Evolutionary conservation across 2,113 vertebrate genomes (phyloP).

Genomic region (Potamarius usumacintae): DNA sequence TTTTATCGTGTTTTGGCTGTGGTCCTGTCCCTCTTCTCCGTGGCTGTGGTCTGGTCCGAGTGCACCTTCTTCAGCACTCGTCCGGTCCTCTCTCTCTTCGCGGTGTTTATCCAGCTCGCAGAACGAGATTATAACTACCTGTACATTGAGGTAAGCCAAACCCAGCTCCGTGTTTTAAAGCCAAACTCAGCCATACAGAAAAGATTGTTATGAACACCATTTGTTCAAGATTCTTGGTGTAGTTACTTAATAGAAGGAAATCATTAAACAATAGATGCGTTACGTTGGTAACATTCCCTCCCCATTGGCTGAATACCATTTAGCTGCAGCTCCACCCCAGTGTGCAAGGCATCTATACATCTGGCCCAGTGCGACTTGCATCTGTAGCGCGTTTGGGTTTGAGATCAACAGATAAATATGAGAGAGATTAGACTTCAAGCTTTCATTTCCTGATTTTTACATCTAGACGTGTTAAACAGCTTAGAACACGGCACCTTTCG

Average conservation of each 20-base stretch:
- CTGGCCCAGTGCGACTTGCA: background rate
- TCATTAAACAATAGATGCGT: background rate
- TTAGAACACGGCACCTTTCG: background rate
- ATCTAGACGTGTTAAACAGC: background rate
- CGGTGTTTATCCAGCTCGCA: constrained; percentile 94
- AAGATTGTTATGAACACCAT: background rate
- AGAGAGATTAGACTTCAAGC: background rate
- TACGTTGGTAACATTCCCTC: background rate
- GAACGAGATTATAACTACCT: constrained; percentile 95
- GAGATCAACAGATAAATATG: background rate
- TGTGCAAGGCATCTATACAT: background rate
- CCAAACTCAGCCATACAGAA: too few species aligned
- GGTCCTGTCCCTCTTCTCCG: constrained; percentile 83
- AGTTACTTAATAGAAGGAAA: background rate
- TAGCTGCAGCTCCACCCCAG: background rate
- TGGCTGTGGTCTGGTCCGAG: constrained; percentile 96
- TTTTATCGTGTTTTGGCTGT: constrained; percentile 86
- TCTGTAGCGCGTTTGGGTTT: background rate
- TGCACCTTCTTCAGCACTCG: constrained; percentile 97
- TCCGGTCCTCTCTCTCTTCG: constrained; percentile 92
- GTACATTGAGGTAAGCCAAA: constrained; percentile 88
- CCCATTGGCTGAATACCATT: background rate
- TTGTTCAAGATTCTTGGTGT: background rate
- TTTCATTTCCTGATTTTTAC: background rate
- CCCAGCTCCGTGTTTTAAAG: background rate